phyloP scores from a whole-genome alignment of 2,113 vertebrate species.

The Sphaerodactylus townsendi region DNA sequence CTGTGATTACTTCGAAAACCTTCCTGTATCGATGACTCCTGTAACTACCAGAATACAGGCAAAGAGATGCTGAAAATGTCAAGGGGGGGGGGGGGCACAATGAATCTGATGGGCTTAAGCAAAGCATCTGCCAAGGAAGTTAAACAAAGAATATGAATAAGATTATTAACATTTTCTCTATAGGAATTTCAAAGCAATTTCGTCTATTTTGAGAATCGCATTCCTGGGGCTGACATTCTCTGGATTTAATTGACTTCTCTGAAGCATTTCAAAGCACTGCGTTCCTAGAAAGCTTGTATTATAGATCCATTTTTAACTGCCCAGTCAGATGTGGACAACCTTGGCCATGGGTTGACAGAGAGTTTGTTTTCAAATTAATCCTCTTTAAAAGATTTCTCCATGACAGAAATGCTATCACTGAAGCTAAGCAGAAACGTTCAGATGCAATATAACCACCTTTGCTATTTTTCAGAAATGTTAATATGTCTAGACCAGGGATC shows the following conservation, averaged over 20 bases:
- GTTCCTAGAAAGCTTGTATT: constrained; percentile 20
- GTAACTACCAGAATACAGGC: not conserved
- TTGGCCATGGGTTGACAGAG: constrained; percentile 41
- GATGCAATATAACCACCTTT: constrained; percentile 24
- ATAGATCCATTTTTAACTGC: constrained; percentile 46
- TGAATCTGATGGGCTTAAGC: not conserved
- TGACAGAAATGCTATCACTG: constrained; percentile 52
- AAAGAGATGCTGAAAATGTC: not conserved
- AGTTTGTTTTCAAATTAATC: constrained; percentile 58
- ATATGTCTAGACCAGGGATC: constrained; percentile 14
- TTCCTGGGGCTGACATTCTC: constrained; percentile 26
- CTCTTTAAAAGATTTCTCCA: constrained; percentile 50
- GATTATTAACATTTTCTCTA: not conserved
- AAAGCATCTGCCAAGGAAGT: not conserved
- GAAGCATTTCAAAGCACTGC: constrained; percentile 23
- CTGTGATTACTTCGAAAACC: not conserved
- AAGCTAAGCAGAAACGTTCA: constrained; percentile 42
- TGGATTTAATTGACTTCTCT: constrained; percentile 25
- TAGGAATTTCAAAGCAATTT: not conserved
- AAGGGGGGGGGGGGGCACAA: no score
- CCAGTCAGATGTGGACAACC: constrained; percentile 19
- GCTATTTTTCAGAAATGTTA: constrained; percentile 14
- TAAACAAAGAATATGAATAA: not conserved
- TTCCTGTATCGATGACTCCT: not conserved
- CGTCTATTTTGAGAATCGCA: not conserved